These are phyloP conservation scores for Lasioglossum malachurum DNA, from an alignment of 2,888 invertebrate species.

Conservation along the genomic window DNA sequence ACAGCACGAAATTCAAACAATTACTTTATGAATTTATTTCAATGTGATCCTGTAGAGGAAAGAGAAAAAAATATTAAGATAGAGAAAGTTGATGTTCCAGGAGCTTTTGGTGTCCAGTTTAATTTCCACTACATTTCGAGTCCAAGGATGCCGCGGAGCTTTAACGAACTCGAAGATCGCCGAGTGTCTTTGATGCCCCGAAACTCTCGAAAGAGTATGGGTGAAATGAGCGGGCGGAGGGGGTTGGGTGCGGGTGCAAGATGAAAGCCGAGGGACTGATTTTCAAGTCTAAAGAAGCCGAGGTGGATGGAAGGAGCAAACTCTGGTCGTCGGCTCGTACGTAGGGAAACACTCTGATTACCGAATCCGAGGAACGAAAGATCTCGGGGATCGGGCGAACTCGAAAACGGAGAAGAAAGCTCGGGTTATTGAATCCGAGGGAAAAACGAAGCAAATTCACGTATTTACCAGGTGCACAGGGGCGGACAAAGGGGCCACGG, in stretches of 20 bases:
- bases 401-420: not conserved
- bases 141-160: not conserved
- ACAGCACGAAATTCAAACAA: no score
- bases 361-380: not conserved
- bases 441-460: constrained; percentile 15
- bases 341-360: constrained; percentile 9
- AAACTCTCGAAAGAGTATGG: not conserved
- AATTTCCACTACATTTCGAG: no score
- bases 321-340: constrained; percentile 1
- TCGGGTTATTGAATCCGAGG: constrained; percentile 1
- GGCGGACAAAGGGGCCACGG: not conserved
- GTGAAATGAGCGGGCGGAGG: not conserved
- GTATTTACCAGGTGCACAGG: constrained; percentile 1
- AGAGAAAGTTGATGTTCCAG: not conserved
- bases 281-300: not conserved
- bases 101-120: not conserved
- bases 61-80: not conserved
- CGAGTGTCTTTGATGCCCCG: not conserved
- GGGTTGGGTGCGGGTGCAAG: not conserved
- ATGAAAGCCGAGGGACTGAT: not conserved
- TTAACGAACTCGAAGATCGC: not conserved
- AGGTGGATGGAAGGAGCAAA: not conserved
- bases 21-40: no score
- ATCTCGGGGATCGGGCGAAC: not conserved
- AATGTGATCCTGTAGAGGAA: no score